Evolutionary conservation across 1,140 invertebrate genomes (phyloP), one percentile per base, ranked within the genome.

Genomic region (Drosophila biarmipes): DNA sequence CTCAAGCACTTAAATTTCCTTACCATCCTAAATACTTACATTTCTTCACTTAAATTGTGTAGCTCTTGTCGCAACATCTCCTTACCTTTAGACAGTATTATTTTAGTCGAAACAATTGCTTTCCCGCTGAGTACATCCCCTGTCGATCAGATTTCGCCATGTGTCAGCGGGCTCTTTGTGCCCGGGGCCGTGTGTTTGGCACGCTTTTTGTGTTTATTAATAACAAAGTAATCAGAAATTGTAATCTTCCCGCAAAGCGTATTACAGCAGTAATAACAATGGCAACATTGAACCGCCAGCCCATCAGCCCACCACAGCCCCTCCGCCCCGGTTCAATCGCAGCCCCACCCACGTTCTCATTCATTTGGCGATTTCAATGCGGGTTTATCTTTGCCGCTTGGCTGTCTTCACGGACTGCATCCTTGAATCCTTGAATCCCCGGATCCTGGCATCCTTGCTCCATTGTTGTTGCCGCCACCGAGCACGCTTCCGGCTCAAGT

Each of bases 161-260:
- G 68, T 73, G 37, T 52, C 27, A 48, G 43, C 53, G 10, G 51
- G 58, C 21, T 78, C 35, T 52, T 45, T 56, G 42, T 55, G 43
- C 34, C 54, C 53, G 49, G 54, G 38, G 29, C 34, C 59, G 63
- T 63, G 64, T 84, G 58, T 68, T 57, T 73, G 67, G 37, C 68
- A 59, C 73, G 82, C 78, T 78, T 73, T 87, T 86, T 86, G 78
- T 87, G 80, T 87, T 86, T 86, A 87, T 87, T 87, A 87, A 87
- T 87, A 87, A 87, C 82, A 87, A 87, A 87, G 82, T 87, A 87
- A 87, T 87, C 82, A 87, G 82, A 87, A 80, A 87, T 87, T 87
- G 82, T 87, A 87, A 87, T 87, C 82, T 87, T 27, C 59, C 72
- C 68, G 52, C 82, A 82, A 89, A 87, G 82, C 82, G 82, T 87